Conservation (phyloP, 2,797 vertebrate species). For the Galago senegalensis region DNA sequence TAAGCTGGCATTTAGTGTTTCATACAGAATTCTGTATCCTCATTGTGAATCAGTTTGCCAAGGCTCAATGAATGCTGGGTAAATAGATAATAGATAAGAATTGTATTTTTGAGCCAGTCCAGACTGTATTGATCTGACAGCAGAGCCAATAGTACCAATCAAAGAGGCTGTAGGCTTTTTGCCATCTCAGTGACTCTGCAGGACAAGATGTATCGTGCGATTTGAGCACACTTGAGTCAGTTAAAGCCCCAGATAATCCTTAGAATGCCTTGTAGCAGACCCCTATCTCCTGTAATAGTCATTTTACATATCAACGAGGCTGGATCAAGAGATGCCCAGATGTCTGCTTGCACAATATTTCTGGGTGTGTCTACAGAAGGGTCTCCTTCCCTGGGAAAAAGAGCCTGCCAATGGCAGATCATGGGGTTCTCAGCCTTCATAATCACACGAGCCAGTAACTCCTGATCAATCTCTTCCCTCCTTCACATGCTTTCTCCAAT, state of each 20-base stretch:
- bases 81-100: constrained; percentile 62
- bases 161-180: rapidly evolving
- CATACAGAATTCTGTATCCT: constrained; percentile 2
- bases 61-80: background rate
- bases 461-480: no score
- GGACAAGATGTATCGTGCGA: background rate
- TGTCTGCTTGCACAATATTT: background rate
- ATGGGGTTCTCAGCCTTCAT: background rate
- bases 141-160: background rate
- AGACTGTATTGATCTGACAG: background rate
- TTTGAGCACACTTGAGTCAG: background rate
- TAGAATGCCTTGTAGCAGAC: background rate
- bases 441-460: no score
- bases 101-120: background rate
- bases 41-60: background rate
- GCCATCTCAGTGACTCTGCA: background rate
- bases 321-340: no score
- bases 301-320: background rate
- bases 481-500: background rate
- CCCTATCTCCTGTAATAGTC: rapidly evolving
- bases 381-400: background rate
- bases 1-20: background rate
- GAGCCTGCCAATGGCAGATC: background rate
- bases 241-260: no score
- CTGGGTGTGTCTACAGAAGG: background rate